Evolutionary conservation across 2,797 vertebrate genomes (phyloP).

Genomic region (Mionectes olivaceus): DNA sequence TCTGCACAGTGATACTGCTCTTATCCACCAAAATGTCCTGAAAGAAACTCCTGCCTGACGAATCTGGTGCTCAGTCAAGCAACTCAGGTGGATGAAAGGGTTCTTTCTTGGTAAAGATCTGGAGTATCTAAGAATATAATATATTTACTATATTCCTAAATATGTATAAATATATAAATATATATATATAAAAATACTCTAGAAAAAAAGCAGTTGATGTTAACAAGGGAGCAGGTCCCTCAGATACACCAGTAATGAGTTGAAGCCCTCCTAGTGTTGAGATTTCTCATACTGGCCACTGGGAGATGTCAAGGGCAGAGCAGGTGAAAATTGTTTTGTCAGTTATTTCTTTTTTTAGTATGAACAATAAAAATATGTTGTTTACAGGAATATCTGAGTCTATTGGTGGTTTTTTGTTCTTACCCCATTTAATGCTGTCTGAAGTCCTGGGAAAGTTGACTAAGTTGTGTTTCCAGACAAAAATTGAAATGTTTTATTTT

Average conservation of each 20-base stretch:
- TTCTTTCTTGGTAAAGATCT: background rate
- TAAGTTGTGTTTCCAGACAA: background rate
- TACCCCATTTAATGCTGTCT: background rate
- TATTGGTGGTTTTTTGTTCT: accelerated
- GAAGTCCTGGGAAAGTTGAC: background rate
- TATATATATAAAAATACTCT: background rate
- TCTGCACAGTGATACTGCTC: background rate
- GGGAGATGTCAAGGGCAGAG: background rate
- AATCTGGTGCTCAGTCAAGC: background rate
- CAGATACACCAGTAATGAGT: accelerated
- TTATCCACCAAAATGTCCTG: background rate
- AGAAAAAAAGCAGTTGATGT: background rate
- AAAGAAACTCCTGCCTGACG: background rate
- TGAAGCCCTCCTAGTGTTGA: background rate
- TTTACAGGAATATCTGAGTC: background rate
- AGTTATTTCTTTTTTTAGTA: background rate
- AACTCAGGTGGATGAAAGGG: background rate
- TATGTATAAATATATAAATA: too few species aligned
- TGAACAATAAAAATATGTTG: accelerated
- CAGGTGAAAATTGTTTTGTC: background rate
- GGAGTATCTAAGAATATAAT: background rate
- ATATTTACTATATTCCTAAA: too few species aligned
- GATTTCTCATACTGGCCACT: background rate
- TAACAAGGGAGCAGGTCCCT: background rate
- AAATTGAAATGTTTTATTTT: background rate